These are phyloP conservation scores for Albula glossodonta DNA, from an alignment of 2,113 vertebrate species.

Conservation along the genomic window DNA sequence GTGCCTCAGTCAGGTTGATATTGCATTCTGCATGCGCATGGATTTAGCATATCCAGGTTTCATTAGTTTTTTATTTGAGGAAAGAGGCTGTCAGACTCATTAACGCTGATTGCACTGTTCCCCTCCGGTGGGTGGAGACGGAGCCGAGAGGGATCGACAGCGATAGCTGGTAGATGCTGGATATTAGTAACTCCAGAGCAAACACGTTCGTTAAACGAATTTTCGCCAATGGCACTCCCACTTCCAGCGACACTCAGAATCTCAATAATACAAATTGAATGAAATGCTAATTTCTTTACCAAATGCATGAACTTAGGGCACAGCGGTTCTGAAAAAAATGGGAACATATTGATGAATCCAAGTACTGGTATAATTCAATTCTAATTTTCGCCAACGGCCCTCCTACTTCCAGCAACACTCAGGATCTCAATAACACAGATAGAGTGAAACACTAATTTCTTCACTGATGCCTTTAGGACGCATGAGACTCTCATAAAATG, in stretches of 20 bases:
- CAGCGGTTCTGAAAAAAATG: not conserved
- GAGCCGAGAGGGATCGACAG: not conserved
- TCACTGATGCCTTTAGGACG: not conserved
- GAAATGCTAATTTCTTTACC: not conserved
- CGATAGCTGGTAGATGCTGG: not conserved
- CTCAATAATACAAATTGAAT: not conserved
- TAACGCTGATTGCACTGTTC: conserved; percentile 54
- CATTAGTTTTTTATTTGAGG: conserved; percentile 57
- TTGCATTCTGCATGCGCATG: conserved; percentile 1
- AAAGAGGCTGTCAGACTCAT: conserved; percentile 51
- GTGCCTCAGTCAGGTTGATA: conserved; percentile 27
- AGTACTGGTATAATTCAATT: too few species aligned
- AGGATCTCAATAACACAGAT: not conserved
- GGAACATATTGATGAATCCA: too few species aligned
- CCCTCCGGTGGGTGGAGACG: conserved; percentile 18
- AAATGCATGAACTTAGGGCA: not conserved
- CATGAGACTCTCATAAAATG: not conserved
- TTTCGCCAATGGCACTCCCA: not conserved
- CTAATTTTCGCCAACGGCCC: not conserved
- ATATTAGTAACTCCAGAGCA: too few species aligned
- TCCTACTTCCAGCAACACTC: not conserved
- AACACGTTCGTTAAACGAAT: not conserved
- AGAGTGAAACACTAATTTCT: not conserved
- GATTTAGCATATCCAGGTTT: conserved; percentile 39
- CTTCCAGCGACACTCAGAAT: not conserved